These are phyloP conservation scores for Didymodactylos carnosus DNA, from an alignment of 2,888 invertebrate species.

Conservation along the genomic window DNA sequence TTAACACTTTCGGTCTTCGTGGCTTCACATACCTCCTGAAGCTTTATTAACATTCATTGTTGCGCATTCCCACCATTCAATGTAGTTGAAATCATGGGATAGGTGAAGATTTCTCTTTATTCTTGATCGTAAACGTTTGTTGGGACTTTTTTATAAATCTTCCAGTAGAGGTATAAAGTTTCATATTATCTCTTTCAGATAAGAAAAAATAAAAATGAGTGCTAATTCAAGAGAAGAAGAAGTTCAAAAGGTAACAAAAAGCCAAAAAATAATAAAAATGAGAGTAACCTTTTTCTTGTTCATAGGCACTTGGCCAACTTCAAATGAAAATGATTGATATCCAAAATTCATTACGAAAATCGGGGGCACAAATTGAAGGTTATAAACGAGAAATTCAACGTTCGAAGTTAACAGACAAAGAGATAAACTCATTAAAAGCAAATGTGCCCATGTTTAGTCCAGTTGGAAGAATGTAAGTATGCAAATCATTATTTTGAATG, in stretches of 20 bases:
- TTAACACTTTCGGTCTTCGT: too few species aligned
- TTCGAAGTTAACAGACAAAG: slow-evolving; percentile 50
- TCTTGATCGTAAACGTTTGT: too few species aligned
- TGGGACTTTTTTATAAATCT: too few species aligned
- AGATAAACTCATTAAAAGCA: slow-evolving; percentile 42
- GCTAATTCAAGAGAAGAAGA: background rate
- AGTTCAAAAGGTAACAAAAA: background rate
- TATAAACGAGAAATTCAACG: slow-evolving; percentile 49
- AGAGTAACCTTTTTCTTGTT: slow-evolving; percentile 10
- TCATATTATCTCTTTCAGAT: too few species aligned
- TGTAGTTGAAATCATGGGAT: too few species aligned
- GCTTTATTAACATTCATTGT: too few species aligned
- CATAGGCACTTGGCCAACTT: slow-evolving; percentile 54
- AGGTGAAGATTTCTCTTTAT: too few species aligned
- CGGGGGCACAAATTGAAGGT: slow-evolving; percentile 55
- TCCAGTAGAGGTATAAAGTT: too few species aligned
- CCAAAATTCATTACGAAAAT: slow-evolving; percentile 53
- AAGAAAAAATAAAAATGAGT: too few species aligned
- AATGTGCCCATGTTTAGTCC: slow-evolving; percentile 56
- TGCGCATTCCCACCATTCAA: too few species aligned
- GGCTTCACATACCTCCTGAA: too few species aligned
- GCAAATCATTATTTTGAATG: background rate
- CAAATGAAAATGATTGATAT: slow-evolving; percentile 62
- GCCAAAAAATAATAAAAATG: background rate
- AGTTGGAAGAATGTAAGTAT: slow-evolving; percentile 52